A percentile compares a stretch with the other conserved stretches of the same genome.
Evolutionary conservation across 2,888 invertebrate species (phyloP).

Genomic region (Eristalis intricaria): DNA sequence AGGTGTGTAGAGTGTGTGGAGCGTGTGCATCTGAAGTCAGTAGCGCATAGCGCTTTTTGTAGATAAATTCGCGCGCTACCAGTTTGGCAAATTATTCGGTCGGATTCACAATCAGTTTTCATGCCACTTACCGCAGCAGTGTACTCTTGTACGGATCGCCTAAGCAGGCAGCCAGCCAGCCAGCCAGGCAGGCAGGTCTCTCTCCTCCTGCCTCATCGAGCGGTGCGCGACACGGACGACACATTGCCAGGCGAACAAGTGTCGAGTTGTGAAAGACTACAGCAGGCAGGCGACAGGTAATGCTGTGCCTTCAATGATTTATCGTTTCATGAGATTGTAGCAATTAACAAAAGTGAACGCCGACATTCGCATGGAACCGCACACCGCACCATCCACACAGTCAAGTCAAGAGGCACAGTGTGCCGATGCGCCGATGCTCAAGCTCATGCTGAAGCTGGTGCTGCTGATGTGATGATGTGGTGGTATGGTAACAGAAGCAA

Average conservation of each 20-base stretch:
- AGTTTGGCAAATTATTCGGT: constrained; percentile 69
- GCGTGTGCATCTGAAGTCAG: constrained; percentile 30
- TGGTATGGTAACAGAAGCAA: not conserved
- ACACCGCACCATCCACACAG: not conserved
- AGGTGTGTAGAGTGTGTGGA: not conserved
- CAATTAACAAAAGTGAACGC: constrained; percentile 72
- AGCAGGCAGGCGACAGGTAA: constrained; percentile 67
- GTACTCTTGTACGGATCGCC: constrained; percentile 27
- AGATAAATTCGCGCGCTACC: constrained; percentile 65
- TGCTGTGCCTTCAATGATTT: constrained; percentile 71
- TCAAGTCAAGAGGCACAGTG: not conserved
- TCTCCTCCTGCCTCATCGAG: not conserved
- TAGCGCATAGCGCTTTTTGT: constrained; percentile 53
- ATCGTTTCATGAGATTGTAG: constrained; percentile 70
- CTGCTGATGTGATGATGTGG: not conserved
- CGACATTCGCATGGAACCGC: constrained; percentile 53
- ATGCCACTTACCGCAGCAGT: constrained; percentile 30
- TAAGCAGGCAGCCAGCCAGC: not conserved
- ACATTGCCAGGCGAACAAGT: constrained; percentile 67
- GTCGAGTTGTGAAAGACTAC: constrained; percentile 71
- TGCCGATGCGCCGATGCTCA: not conserved
- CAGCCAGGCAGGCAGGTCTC: not conserved
- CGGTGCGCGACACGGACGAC: constrained; percentile 49
- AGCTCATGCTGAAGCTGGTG: not conserved
- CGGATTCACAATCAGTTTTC: constrained; percentile 61